Evolutionary conservation across 2,888 invertebrate genomes (phyloP).

Genomic region (Heliconius erato): DNA sequence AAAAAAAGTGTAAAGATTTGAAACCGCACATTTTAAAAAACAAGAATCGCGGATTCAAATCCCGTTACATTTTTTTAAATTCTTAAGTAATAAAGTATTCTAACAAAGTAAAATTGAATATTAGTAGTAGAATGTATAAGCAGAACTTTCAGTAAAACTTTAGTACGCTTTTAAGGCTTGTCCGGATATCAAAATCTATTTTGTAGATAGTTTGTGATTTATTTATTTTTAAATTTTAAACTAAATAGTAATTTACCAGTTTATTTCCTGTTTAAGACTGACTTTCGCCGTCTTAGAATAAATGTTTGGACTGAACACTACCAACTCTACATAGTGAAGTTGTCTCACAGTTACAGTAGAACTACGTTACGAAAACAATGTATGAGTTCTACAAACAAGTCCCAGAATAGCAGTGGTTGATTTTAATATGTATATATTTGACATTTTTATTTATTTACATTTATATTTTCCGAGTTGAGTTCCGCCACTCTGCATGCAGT

Average conservation of each 20-base stretch:
- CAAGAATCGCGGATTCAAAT: too few species aligned
- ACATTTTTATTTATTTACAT: too few species aligned
- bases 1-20: too few species aligned
- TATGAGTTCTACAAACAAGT: constrained; percentile 21
- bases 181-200: not conserved
- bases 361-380: not conserved
- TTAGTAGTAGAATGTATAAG: too few species aligned
- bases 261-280: constrained; percentile 18
- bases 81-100: too few species aligned
- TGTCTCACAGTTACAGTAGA: not conserved
- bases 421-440: not conserved
- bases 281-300: constrained; percentile 11
- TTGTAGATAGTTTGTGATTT: not conserved
- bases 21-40: too few species aligned
- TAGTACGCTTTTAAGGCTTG: not conserved
- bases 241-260: constrained; percentile 12
- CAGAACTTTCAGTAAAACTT: not conserved
- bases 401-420: constrained; percentile 5
- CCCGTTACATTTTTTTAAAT: too few species aligned
- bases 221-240: too few species aligned
- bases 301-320: constrained; percentile 35
- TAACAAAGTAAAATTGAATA: not conserved
- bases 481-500: too few species aligned
- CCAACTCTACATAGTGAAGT: constrained; percentile 27
- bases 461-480: too few species aligned